Evolutionary conservation across 1,140 invertebrate genomes (phyloP).

Genomic region (Dendroctonus ponderosae): DNA sequence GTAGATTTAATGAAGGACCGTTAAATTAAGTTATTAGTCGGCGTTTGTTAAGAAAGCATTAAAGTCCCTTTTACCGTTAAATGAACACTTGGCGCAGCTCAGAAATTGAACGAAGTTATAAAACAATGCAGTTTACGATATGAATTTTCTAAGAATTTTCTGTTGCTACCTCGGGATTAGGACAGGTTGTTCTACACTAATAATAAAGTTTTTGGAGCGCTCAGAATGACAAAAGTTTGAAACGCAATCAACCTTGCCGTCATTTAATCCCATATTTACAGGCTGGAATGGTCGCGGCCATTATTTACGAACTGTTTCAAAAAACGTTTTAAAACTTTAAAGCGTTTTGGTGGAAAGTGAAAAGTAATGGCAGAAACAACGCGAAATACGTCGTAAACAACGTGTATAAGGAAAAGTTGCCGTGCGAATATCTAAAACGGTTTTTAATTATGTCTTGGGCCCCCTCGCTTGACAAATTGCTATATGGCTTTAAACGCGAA

Average conservation of each 20-base stretch:
- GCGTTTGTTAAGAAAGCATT: too few relatives aligned
- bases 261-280: neutral
- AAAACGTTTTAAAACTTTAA: neutral
- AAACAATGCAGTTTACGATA: too few relatives aligned
- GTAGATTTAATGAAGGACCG: too few relatives aligned
- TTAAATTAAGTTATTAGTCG: too few relatives aligned
- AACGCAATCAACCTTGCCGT: neutral
- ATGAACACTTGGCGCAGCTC: too few relatives aligned
- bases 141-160: too few relatives aligned
- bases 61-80: too few relatives aligned
- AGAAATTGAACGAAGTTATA: too few relatives aligned
- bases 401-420: slow-evolving; percentile 5
- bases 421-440: slow-evolving; percentile 6
- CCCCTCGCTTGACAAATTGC: slow-evolving; percentile 12
- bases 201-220: neutral
- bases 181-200: too few relatives aligned
- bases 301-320: neutral
- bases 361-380: neutral
- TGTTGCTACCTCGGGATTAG: too few relatives aligned
- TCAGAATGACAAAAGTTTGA: neutral
- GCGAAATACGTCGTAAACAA: neutral
- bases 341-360: neutral
- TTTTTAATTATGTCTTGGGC: slow-evolving; percentile 13
- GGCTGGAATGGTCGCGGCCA: neutral
- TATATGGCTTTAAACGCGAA: slow-evolving; percentile 12